Evolutionary conservation across 2,113 vertebrate genomes (phyloP), one percentile per base, ranked within the genome.

Genomic region (Pao palembangensis): DNA sequence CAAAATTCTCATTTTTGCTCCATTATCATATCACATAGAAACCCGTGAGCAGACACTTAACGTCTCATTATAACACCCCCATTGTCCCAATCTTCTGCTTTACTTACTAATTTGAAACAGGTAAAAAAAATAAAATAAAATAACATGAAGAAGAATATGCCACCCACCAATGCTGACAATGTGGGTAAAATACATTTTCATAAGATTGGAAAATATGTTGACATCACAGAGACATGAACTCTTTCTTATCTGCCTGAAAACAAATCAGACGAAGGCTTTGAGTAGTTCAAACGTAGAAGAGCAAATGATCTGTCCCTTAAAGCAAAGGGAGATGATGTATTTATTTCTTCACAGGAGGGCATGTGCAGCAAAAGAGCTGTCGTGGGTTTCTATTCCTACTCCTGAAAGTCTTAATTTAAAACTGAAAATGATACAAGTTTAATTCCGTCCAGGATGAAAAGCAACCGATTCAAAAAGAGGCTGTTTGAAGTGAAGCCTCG

Each of bases 371-470:
- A 69, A 51, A 59, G 55, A 28, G 25, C 41, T 64, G 64, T 48
- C 51, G 71, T 12, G 2, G 63, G 61, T 6, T 49, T 47, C 15
- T 47, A 44, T 55, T 52, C 51, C 51, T 47, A 43, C 49, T 47
- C 55, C 66, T 59, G 49, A 75, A 66, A 63, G 69, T 61, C 55
- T 58, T 61, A 25, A 71, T 81, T 76, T 47, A 53, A 64, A 76
- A 76, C 20, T 20, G 54, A 58, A 73, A 69, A 71, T 58, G 21
- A 76, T n/a, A 46, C 2, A 15, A 51, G 42, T 60, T 73, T 53
- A 71, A 66, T 71, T 49, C 43, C 14, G 67, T 34, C 41, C 0
- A 21, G 64, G 62, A 75, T 81, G 73, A 83, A 73, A 75, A 63
- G 73, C 16, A 47, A 28, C 57, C 23, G 73, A 66, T 73, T 51